Evolutionary conservation across 1,140 invertebrate genomes (phyloP), one percentile per base, ranked within the genome.

Genomic region (Diorhabda sublineata): DNA sequence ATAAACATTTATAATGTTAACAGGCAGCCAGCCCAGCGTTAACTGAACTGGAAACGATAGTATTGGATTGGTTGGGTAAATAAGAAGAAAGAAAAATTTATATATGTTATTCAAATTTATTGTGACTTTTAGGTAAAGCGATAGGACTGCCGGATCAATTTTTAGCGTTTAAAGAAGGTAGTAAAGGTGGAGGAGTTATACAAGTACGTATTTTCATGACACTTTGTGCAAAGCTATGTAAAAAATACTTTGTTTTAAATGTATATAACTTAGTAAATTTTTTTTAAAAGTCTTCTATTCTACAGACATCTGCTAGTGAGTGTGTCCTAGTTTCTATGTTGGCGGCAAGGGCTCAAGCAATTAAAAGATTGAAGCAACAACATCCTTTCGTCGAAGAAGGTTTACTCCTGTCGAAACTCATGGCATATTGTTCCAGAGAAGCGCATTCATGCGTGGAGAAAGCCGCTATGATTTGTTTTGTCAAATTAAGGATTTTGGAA

Each of bases 381-480:
- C 91, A 96, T 80, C 93, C 95, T 0, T 92, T 93, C 73, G 90
- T 96, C 11, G 97, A 99, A 80, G 98, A 99, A 81, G 96, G 95
- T 1, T 87, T 94, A 42, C 83, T 99, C 58, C 85, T 99, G 42
- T 95, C 96, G 8, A 98, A 98, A 83, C 84, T 99, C 47, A 98
- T 99, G 86, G 97, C 96, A 5, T 95, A 94, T 77, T 94, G 91
- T 82, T 93, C 89, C 57, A 92, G 93, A 77, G 93, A 99, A 86
- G 94, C 97, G 42, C 98, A 99, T 82, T 98, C 96, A n/a, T 98
- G 95, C 80, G 97, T 99, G 5, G 98, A 99, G 84, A 99, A 99
- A 81, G 96, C 96, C 8, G 98, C 97, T 0, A 99, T 99, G 96
- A 99, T 99, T 74, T 92, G 91, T 73, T 97, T 99, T 78, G 97